phyloP scores from a whole-genome alignment of 2,888 invertebrate genomes.

The Bombylius major region DNA sequence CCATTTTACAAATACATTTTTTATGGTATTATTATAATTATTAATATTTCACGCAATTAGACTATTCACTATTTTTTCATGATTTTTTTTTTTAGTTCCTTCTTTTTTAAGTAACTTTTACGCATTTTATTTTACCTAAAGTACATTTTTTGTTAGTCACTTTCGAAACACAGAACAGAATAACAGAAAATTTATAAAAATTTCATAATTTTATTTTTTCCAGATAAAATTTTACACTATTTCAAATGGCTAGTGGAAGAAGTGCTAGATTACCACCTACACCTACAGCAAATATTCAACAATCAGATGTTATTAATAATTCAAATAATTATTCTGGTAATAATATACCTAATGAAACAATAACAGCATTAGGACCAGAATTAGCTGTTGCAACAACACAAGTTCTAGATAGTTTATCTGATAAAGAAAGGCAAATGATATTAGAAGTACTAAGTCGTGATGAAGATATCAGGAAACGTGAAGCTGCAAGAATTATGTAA shows the following conservation, averaged over 20 bases:
- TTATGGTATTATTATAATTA: no score
- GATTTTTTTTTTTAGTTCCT: no score
- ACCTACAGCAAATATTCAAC: conserved; percentile 21
- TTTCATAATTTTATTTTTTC: no score
- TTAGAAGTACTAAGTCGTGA: conserved; percentile 42
- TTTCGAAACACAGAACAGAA: no score
- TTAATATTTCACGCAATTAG: no score
- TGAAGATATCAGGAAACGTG: conserved; percentile 40
- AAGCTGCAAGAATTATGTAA: conserved; percentile 43
- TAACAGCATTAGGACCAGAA: conserved; percentile 30
- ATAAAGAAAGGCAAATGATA: conserved; percentile 41
- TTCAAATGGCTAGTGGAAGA: conserved; percentile 32
- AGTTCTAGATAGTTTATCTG: conserved; percentile 33
- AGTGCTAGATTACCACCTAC: conserved; percentile 34
- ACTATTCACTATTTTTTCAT: no score
- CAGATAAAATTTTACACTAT: neutral
- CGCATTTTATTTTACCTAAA: no score
- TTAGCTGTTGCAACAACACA: conserved; percentile 31
- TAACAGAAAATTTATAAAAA: no score
- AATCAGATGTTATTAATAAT: conserved; percentile 8
- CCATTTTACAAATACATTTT: no score
- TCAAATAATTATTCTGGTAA: conserved; percentile 1
- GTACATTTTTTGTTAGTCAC: no score
- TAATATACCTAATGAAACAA: conserved; percentile 26
- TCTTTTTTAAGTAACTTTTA: no score